Percentiles rank a stretch among this genome's conserved stretches.
These are phyloP conservation scores for Hyla sarda DNA, from an alignment of 2,113 vertebrate species.

Conservation along the genomic window DNA sequence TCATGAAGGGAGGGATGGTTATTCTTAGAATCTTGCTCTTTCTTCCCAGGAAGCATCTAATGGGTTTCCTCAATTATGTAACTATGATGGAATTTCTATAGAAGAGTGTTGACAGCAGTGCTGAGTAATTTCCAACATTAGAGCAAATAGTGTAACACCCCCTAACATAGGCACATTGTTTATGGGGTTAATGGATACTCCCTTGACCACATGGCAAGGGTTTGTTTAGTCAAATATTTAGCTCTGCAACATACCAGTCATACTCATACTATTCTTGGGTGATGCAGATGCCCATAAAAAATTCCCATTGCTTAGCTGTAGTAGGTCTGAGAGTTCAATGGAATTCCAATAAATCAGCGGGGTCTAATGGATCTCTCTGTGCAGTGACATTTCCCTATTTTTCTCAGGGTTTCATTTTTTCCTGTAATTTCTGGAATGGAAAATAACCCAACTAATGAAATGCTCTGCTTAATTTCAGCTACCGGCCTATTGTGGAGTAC, in stretches of 20 bases:
- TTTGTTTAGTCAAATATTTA: not conserved
- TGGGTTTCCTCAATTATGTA: not conserved
- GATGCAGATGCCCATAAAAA: not conserved
- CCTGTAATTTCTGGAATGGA: not conserved
- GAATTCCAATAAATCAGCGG: not conserved
- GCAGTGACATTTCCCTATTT: too few species aligned
- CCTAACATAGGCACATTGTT: not conserved
- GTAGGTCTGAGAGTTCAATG: not conserved
- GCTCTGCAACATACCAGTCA: too few species aligned
- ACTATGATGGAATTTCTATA: not conserved
- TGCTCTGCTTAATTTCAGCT: constrained; percentile 67
- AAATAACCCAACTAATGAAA: not conserved
- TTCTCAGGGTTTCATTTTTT: not conserved
- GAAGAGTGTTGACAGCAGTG: not conserved
- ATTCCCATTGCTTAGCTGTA: not conserved
- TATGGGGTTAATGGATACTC: not conserved
- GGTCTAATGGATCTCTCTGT: not conserved
- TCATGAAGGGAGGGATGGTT: not conserved
- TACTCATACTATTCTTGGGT: not conserved
- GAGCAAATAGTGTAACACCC: not conserved
- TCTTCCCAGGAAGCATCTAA: not conserved
- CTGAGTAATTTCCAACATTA: not conserved
- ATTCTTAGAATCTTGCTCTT: not conserved
- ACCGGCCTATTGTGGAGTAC: constrained; percentile 82
- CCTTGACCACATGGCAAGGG: not conserved